phyloP scores from a whole-genome alignment of 2,113 vertebrate species.

The Scophthalmus maximus region DNA sequence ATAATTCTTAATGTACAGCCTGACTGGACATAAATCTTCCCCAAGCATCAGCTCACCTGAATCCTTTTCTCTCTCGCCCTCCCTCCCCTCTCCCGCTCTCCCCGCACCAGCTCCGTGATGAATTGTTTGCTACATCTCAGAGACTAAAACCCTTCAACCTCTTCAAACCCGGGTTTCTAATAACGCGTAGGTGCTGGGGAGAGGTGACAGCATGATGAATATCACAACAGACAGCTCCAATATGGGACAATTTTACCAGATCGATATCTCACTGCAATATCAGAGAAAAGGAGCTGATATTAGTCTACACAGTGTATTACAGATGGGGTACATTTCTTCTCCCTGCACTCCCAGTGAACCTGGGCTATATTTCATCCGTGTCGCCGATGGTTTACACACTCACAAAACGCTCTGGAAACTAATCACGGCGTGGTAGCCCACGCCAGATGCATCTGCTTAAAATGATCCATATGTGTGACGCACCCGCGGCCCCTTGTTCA shows the following conservation, averaged over 20 bases:
- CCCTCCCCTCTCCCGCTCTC: conserved; percentile 41
- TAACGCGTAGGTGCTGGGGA: conserved; percentile 95
- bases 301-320: conserved; percentile 99
- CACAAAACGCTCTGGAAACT: conserved; percentile 88
- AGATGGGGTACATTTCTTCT: conserved; percentile 98
- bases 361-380: conserved; percentile 93
- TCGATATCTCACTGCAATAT: conserved; percentile 99
- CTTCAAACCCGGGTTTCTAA: conserved; percentile 95
- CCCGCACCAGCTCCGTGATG: conserved; percentile 79
- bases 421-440: conserved; percentile 85
- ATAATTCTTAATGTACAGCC: conserved; percentile 86
- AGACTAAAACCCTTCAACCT: conserved; percentile 94
- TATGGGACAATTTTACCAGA: conserved; percentile 99
- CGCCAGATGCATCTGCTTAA: conserved; percentile 87
- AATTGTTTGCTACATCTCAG: conserved; percentile 96
- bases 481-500: conserved; percentile 65
- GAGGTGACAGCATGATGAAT: conserved; percentile 99
- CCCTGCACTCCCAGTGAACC: conserved; percentile 95
- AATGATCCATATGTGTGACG: conserved; percentile 82
- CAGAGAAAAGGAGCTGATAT: conserved; percentile 99
- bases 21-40: conserved; percentile 84
- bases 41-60: conserved; percentile 86
- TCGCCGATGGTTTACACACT: conserved; percentile 89
- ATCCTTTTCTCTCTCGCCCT: conserved; percentile 69
- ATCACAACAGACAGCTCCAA: conserved; percentile 99